Conservation (phyloP, 2,888 invertebrate genomes). For the Petrophora chlorosata region DNA sequence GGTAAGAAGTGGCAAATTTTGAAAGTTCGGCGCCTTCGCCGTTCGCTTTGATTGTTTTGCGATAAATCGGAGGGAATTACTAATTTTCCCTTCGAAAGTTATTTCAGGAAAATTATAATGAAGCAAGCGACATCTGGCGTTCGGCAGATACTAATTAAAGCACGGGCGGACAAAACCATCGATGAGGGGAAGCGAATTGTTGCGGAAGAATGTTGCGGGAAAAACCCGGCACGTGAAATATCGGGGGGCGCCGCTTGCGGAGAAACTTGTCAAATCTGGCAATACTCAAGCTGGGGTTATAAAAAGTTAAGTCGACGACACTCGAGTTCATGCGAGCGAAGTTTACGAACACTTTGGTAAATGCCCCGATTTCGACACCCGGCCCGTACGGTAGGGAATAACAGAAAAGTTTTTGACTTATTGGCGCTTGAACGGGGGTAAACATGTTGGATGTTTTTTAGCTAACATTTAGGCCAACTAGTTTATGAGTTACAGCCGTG, state of each 20-base stretch:
- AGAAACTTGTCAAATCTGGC: conserved; percentile 56
- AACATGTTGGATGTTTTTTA: conserved; percentile 74
- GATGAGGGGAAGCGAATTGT: conserved; percentile 12
- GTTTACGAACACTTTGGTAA: conserved; percentile 71
- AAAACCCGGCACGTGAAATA: conserved; percentile 15
- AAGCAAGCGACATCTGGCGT: conserved; percentile 47
- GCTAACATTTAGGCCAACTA: conserved; percentile 59
- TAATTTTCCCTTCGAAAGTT: conserved; percentile 55
- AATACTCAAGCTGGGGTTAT: conserved; percentile 53
- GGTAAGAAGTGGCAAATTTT: conserved; percentile 44
- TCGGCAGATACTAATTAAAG: conserved; percentile 37
- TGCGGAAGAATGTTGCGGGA: conserved; percentile 25
- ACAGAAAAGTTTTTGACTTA: conserved; percentile 72
- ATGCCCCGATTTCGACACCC: conserved; percentile 69
- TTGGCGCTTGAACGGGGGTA: conserved; percentile 56
- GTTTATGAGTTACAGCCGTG: conserved; percentile 58
- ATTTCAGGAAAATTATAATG: conserved; percentile 52
- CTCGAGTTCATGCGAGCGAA: conserved; percentile 68
- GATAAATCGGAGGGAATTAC: conserved; percentile 62
- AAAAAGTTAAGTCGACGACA: conserved; percentile 64
- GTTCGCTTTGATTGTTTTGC: conserved; percentile 59
- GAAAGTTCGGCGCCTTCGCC: conserved; percentile 33
- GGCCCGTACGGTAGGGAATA: conserved; percentile 49
- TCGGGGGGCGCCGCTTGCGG: conserved; percentile 5
- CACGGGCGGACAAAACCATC: conserved; percentile 29